phyloP scores from a whole-genome alignment of 2,888 invertebrate genomes.

The Automeris io region DNA sequence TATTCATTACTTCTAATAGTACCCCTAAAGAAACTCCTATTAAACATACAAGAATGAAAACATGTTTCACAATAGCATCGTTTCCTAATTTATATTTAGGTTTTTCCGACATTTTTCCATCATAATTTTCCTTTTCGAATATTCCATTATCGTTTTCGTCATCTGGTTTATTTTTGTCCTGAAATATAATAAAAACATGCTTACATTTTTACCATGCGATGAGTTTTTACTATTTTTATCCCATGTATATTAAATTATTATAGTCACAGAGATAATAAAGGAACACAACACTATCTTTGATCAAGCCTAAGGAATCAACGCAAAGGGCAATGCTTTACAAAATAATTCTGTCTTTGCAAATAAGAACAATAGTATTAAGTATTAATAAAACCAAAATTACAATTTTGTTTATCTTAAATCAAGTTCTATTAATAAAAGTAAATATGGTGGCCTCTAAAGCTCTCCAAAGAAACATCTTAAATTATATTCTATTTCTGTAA shows the following conservation, averaged over 20 bases:
- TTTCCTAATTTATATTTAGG: conserved; percentile 19
- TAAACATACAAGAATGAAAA: conserved; percentile 51
- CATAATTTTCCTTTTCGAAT: conserved; percentile 8
- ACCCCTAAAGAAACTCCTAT: conserved; percentile 50
- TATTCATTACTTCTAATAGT: conserved; percentile 44
- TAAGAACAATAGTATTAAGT: too few relatives aligned
- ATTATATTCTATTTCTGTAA: not conserved
- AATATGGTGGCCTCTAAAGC: too few relatives aligned
- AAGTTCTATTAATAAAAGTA: not conserved
- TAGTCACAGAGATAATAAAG: too few relatives aligned
- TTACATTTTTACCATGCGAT: not conserved
- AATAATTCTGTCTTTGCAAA: too few relatives aligned
- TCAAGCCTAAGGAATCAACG: too few relatives aligned
- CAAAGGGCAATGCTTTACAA: too few relatives aligned
- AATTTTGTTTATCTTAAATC: not conserved
- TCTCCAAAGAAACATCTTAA: too few relatives aligned
- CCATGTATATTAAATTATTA: too few relatives aligned
- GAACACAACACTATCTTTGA: too few relatives aligned
- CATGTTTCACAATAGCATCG: conserved; percentile 29
- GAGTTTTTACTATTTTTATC: too few relatives aligned
- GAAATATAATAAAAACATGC: conserved; percentile 18
- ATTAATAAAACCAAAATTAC: too few relatives aligned
- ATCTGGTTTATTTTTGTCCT: conserved; percentile 15
- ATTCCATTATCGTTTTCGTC: conserved; percentile 16
- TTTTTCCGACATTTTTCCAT: conserved; percentile 5